A percentile compares a stretch with the other conserved stretches of the same genome.
These are phyloP conservation scores for Semicossyphus pulcher DNA, from an alignment of 2,113 vertebrate species.

Conservation along the genomic window DNA sequence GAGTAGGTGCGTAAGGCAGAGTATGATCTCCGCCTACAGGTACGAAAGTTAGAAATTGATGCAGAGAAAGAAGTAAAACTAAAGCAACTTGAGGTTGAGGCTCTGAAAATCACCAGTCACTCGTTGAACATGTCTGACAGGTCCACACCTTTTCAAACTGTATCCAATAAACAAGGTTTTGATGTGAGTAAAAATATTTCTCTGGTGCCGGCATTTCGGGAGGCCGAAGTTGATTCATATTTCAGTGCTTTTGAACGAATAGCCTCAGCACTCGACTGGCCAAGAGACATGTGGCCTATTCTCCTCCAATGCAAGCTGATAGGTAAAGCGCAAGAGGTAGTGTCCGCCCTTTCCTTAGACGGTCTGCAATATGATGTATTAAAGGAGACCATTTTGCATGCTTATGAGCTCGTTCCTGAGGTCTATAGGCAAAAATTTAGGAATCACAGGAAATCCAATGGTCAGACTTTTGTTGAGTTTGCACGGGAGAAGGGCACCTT, in stretches of 20 bases:
- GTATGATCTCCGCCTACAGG: not conserved
- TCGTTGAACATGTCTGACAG: too few species aligned
- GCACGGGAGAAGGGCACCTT: not conserved
- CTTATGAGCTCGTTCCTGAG: not conserved
- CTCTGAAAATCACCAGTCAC: too few species aligned
- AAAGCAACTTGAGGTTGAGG: too few species aligned
- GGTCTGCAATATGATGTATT: not conserved
- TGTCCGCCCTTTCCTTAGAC: not conserved
- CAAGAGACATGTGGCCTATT: constrained; percentile 1
- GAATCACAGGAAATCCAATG: not conserved
- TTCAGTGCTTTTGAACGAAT: not conserved
- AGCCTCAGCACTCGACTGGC: not conserved
- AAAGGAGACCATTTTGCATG: not conserved
- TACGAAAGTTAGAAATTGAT: too few species aligned
- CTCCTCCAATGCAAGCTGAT: not conserved
- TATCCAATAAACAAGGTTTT: too few species aligned
- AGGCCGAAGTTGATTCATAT: not conserved
- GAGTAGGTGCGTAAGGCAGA: not conserved
- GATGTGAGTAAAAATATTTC: too few species aligned
- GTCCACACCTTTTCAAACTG: too few species aligned
- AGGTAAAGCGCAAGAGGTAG: not conserved
- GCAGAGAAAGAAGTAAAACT: too few species aligned
- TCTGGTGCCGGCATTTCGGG: not conserved
- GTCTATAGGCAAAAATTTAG: constrained; percentile 6
- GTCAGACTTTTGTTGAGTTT: constrained; percentile 6